Conservation (phyloP, 2,113 vertebrate genomes). For the Atractosteus spatula region DNA sequence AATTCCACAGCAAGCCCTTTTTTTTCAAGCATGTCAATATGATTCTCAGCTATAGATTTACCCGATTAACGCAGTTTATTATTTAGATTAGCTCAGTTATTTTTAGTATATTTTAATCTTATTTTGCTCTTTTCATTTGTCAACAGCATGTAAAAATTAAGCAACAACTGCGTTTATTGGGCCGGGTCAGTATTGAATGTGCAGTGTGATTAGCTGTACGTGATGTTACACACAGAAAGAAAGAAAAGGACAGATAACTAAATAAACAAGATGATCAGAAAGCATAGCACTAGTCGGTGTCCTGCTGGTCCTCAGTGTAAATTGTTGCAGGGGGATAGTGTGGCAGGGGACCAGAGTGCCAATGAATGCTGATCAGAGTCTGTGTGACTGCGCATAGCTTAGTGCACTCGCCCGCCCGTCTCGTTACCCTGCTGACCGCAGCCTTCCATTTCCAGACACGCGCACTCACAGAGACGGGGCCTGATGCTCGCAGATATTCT, state of each 20-base stretch:
- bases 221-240: not conserved
- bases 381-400: constrained; percentile 57
- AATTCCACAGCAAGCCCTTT: too few species aligned
- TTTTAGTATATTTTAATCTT: too few species aligned
- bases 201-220: too few species aligned
- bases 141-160: too few species aligned
- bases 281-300: not conserved
- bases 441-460: constrained; percentile 30
- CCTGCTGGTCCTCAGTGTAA: not conserved
- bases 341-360: constrained; percentile 26
- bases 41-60: too few species aligned
- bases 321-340: constrained; percentile 23
- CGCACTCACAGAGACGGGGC: constrained; percentile 12
- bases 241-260: constrained; percentile 41
- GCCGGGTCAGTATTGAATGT: too few species aligned
- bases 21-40: too few species aligned
- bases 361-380: constrained; percentile 22
- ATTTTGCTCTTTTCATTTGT: too few species aligned
- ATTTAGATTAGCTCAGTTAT: too few species aligned
- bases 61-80: too few species aligned
- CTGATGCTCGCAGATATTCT: not conserved
- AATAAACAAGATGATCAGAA: not conserved
- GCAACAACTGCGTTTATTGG: too few species aligned
- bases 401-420: constrained; percentile 19
- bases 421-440: constrained; percentile 32